phyloP scores from a whole-genome alignment of 2,113 vertebrate genomes.

The Corapipo altera region DNA sequence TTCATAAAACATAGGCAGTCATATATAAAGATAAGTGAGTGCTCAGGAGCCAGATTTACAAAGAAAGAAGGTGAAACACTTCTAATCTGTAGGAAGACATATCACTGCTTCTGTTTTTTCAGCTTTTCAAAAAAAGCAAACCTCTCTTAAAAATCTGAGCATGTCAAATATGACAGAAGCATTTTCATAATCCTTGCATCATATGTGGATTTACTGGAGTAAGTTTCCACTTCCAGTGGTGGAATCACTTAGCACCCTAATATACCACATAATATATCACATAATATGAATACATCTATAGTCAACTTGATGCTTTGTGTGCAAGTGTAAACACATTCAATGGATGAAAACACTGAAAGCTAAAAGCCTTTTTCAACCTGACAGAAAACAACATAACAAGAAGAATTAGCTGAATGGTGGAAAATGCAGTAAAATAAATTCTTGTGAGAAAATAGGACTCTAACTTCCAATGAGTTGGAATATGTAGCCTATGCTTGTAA shows the following conservation, averaged over 20 bases:
- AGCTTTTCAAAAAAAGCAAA: neutral
- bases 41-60: neutral
- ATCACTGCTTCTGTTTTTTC: neutral
- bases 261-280: neutral
- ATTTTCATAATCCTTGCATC: neutral
- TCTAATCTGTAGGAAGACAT: neutral
- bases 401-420: neutral
- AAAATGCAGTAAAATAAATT: neutral
- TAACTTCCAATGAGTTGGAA: neutral
- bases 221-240: neutral
- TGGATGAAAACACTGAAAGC: neutral
- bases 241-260: neutral
- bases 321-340: neutral
- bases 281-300: neutral
- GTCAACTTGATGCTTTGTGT: neutral
- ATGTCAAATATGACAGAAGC: neutral
- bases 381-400: neutral
- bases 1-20: neutral
- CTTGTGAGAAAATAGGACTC: neutral
- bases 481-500: neutral
- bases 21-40: neutral
- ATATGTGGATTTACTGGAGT: neutral
- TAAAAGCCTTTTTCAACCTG: neutral
- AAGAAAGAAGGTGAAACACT: neutral
- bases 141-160: neutral